Evolutionary conservation across 2,888 invertebrate genomes (phyloP).

Genomic region (Mesochorus sp.): DNA sequence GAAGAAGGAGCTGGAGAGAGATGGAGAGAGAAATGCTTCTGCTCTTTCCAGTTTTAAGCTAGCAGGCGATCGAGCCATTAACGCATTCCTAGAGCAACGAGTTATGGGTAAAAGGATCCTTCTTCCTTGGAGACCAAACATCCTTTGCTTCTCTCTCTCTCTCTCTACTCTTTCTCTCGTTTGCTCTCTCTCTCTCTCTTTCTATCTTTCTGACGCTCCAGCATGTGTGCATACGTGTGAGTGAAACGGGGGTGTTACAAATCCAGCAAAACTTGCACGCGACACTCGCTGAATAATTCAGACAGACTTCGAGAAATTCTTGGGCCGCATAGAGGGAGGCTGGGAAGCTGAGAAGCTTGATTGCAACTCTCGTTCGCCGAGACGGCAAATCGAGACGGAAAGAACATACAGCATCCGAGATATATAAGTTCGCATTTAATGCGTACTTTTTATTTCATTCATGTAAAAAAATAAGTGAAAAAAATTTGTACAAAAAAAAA

Average conservation of each 20-base stretch:
- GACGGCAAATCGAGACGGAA: slow-evolving; percentile 21
- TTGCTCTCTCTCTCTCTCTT: slow-evolving; percentile 50
- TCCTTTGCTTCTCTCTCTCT: not conserved
- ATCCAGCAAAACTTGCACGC: slow-evolving; percentile 79
- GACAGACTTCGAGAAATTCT: slow-evolving; percentile 62
- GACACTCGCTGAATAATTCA: slow-evolving; percentile 81
- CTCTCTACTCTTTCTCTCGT: slow-evolving; percentile 21
- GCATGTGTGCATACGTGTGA: not conserved
- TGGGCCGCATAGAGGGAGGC: slow-evolving; percentile 22
- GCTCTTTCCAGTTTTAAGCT: slow-evolving; percentile 6
- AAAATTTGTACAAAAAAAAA: no score
- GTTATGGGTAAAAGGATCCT: slow-evolving; percentile 56
- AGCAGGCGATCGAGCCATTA: slow-evolving; percentile 61
- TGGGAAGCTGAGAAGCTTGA: slow-evolving; percentile 47
- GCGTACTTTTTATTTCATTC: no score
- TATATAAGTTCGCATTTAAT: no score
- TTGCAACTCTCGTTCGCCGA: slow-evolving; percentile 39
- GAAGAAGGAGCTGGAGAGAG: slow-evolving; percentile 11
- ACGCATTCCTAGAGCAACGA: slow-evolving; percentile 64
- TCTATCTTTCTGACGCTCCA: not conserved
- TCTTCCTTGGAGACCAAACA: slow-evolving; percentile 36
- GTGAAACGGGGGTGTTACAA: slow-evolving; percentile 77
- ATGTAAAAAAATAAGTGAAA: no score
- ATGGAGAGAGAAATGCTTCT: slow-evolving; percentile 16
- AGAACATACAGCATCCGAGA: no score